These are phyloP conservation scores for Ichneumoninae sp. DNA, from an alignment of 2,888 invertebrate genomes.

Conservation along the genomic window DNA sequence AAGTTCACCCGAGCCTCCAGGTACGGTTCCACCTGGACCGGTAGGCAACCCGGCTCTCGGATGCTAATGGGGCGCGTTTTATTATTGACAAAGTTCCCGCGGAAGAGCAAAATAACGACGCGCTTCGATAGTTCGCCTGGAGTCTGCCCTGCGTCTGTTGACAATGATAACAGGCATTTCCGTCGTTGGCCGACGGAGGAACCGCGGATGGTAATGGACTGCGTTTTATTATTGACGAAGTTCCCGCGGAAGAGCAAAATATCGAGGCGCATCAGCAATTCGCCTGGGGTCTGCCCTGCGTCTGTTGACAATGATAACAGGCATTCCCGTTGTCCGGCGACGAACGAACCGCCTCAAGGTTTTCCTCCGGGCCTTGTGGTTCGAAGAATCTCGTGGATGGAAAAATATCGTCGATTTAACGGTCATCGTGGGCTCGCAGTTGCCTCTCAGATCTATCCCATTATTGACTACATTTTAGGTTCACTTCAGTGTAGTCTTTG, in stretches of 20 bases:
- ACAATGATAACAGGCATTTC: constrained; percentile 42
- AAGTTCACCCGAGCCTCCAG: constrained; percentile 20
- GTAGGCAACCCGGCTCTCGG: constrained; percentile 24
- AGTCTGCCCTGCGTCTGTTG: constrained; percentile 3
- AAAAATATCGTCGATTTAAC: background rate
- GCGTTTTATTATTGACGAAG: constrained; percentile 7
- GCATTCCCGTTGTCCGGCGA: constrained; percentile 23
- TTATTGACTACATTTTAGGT: too few species aligned
- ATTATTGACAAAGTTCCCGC: constrained; percentile 20
- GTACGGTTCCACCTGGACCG: constrained; percentile 38
- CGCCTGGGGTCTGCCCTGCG: background rate
- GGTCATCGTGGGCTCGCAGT: background rate
- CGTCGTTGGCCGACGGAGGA: constrained; percentile 23
- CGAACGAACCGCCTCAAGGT: background rate
- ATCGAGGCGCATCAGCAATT: too few species aligned
- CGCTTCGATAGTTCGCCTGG: background rate
- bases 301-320: constrained; percentile 34
- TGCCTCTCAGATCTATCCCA: too few species aligned
- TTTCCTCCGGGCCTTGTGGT: background rate
- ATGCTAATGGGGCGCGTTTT: constrained; percentile 42
- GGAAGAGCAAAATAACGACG: background rate
- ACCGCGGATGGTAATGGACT: background rate
- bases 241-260: constrained; percentile 5
- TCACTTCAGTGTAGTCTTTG: too few species aligned
- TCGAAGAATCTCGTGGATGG: background rate